phyloP scores from a whole-genome alignment of 2,113 vertebrate genomes.

The Alethe castanea region DNA sequence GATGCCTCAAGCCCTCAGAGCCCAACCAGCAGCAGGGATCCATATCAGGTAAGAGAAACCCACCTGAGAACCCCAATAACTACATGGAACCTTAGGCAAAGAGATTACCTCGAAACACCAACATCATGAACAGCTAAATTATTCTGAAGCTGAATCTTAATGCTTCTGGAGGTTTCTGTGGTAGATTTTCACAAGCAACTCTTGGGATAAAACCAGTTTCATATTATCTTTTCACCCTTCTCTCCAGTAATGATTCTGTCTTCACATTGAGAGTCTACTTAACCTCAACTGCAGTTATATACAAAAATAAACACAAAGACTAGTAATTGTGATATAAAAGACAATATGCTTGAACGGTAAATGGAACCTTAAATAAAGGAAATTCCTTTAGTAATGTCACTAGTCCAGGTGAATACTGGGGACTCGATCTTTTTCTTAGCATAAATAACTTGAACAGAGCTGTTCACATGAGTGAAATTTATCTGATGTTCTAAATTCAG shows the following conservation, averaged over 20 bases:
- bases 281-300: not conserved
- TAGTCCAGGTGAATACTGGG: not conserved
- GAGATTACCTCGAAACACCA: not conserved
- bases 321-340: not conserved
- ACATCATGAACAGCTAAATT: not conserved
- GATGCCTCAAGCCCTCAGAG: not conserved
- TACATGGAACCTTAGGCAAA: not conserved
- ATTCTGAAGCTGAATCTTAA: not conserved
- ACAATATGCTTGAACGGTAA: not conserved
- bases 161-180: not conserved
- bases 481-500: not conserved
- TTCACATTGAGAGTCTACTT: not conserved
- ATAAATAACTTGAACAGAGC: not conserved
- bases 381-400: not conserved
- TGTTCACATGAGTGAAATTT: not conserved
- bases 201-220: not conserved
- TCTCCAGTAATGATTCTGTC: not conserved
- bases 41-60: not conserved
- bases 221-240: not conserved
- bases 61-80: not conserved
- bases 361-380: not conserved
- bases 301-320: not conserved
- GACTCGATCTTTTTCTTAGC: not conserved
- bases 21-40: not conserved
- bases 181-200: not conserved